Percentiles rank a stretch among this genome's conserved stretches.
Conservation (phyloP, 2,113 vertebrate genomes). For the Corythaeola cristata region DNA sequence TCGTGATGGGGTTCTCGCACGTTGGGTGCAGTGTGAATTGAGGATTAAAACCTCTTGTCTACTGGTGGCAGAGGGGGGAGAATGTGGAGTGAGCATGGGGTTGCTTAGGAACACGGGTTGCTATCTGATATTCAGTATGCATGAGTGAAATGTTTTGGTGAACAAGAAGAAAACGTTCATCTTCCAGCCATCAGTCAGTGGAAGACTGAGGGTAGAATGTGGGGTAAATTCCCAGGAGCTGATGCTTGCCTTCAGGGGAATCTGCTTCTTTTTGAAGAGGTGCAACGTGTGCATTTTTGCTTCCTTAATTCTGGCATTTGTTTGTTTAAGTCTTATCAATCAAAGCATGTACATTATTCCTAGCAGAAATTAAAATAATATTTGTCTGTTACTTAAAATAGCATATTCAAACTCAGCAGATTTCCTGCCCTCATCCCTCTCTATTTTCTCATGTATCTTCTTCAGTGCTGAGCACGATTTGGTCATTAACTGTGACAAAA, state of each 20-base stretch:
- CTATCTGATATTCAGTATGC: background rate
- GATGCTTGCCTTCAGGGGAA: background rate
- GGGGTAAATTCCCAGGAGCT: background rate
- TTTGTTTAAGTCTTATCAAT: background rate
- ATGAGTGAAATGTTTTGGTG: background rate
- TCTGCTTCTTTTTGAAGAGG: background rate
- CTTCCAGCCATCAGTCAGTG: rapidly evolving
- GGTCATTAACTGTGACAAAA: background rate
- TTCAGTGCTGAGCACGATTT: background rate
- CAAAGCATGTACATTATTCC: background rate
- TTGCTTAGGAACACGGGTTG: constrained; percentile 6
- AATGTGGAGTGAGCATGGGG: background rate
- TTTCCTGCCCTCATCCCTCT: background rate
- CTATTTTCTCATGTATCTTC: background rate
- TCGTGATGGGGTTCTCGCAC: rapidly evolving
- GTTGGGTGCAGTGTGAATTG: background rate
- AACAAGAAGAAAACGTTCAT: background rate
- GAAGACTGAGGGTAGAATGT: no score
- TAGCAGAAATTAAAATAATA: background rate
- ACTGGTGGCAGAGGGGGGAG: background rate
- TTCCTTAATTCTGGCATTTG: background rate
- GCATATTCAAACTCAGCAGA: background rate
- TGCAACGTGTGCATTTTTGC: background rate
- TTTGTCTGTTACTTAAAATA: background rate
- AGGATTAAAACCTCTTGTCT: background rate